A percentile compares a stretch with the other conserved stretches of the same genome.
phyloP scores from a whole-genome alignment of 2,888 invertebrate species.

The Empis livida region DNA sequence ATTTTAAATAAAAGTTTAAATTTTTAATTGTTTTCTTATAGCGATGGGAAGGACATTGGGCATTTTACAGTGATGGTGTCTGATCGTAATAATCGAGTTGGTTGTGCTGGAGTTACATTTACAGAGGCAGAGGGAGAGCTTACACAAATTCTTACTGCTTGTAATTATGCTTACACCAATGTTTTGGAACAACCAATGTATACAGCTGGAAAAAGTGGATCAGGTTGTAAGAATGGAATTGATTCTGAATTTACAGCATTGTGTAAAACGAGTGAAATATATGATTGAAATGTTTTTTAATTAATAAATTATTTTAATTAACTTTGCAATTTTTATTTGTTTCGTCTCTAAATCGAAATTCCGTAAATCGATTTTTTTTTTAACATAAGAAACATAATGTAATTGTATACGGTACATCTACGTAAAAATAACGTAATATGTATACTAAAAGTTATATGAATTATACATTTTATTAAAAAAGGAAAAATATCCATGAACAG shows the following conservation, averaged over 20 bases:
- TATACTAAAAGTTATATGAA: too few species aligned
- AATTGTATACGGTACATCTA: too few species aligned
- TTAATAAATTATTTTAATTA: neutral
- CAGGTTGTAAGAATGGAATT: constrained; percentile 8
- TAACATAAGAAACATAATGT: too few species aligned
- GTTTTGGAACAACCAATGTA: constrained; percentile 9
- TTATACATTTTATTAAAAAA: too few species aligned
- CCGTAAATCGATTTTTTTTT: too few species aligned
- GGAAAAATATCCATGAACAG: too few species aligned
- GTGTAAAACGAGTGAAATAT: constrained; percentile 4
- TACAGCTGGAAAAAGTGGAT: constrained; percentile 6
- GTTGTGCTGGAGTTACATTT: neutral
- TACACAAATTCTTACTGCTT: constrained; percentile 1
- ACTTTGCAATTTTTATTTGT: too few species aligned
- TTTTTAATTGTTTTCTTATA: neutral
- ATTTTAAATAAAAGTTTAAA: neutral
- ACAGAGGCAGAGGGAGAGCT: neutral
- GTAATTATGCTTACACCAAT: constrained; percentile 14
- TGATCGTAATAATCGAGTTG: constrained; percentile 4
- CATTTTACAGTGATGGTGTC: constrained; percentile 11
- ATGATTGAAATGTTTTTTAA: constrained; percentile 1
- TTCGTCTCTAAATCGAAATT: too few species aligned
- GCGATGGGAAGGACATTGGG: constrained; percentile 4
- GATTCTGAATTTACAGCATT: constrained; percentile 4
- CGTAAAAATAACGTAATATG: too few species aligned